These are phyloP conservation scores for Anthopleura xanthogrammica DNA, from an alignment of 92 coral and sea anemone genomes.

Conservation along the genomic window DNA sequence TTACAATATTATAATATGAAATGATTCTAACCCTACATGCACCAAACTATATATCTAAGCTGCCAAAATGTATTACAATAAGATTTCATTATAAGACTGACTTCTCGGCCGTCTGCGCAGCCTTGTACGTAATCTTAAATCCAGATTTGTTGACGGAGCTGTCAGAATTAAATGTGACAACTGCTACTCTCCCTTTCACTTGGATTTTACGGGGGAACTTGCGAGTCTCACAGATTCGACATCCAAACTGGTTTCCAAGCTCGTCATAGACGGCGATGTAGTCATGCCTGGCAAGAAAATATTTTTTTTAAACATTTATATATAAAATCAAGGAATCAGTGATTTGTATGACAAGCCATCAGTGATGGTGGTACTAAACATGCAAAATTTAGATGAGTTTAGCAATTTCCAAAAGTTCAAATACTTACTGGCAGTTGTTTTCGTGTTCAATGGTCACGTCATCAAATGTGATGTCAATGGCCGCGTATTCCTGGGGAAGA, in stretches of 20 bases:
- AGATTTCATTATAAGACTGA: not conserved
- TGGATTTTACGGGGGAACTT: not conserved
- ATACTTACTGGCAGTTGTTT: constrained; percentile 23
- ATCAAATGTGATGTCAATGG: constrained; percentile 21
- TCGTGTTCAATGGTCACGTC: constrained; percentile 25
- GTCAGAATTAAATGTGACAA: constrained; percentile 34
- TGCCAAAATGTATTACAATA: not conserved
- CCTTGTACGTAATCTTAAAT: constrained; percentile 24
- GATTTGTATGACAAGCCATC: too few species aligned
- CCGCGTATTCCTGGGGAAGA: constrained; percentile 35
- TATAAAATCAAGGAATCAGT: too few species aligned
- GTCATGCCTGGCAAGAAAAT: constrained; percentile 17
- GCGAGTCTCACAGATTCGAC: constrained; percentile 20
- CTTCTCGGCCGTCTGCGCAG: not conserved
- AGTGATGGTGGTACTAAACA: too few species aligned
- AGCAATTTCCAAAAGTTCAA: too few species aligned
- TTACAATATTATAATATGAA: too few species aligned
- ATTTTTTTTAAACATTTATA: not conserved
- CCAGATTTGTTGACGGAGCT: constrained; percentile 29
- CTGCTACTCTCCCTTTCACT: constrained; percentile 23
- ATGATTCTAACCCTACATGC: too few species aligned
- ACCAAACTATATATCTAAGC: not conserved
- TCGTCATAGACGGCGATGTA: constrained; percentile 32
- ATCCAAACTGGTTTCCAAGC: constrained; percentile 40
- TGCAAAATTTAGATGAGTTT: too few species aligned